phyloP scores from a whole-genome alignment of 2,113 vertebrate genomes.

The Marmota flaviventris region DNA sequence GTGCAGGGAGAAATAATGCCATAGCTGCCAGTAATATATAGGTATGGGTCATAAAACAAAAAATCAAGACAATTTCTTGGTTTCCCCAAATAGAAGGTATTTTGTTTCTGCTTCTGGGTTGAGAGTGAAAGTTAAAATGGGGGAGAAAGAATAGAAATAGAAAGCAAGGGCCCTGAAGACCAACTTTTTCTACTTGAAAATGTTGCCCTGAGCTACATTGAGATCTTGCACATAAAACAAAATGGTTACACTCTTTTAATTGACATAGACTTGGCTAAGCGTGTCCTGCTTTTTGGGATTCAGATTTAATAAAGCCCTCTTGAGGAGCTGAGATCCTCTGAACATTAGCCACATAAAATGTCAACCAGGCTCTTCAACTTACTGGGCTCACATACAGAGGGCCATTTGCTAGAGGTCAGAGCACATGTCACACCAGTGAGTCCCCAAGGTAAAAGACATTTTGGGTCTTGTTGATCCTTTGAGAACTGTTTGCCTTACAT shows the following conservation, averaged over 20 bases:
- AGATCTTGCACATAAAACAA: conserved; percentile 64
- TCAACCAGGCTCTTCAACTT: conserved; percentile 52
- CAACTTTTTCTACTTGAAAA: conserved; percentile 54
- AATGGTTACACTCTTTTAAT: conserved; percentile 75
- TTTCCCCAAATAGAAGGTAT: conserved; percentile 70
- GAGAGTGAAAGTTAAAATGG: conserved; percentile 62
- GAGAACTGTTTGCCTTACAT: conserved; percentile 73
- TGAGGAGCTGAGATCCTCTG: conserved; percentile 43
- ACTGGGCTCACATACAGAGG: not conserved
- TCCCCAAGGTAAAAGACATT: not conserved
- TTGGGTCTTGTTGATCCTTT: conserved; percentile 64
- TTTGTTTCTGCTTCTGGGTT: conserved; percentile 57
- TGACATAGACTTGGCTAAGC: conserved; percentile 61
- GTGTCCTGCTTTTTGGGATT: conserved; percentile 61
- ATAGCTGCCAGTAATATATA: conserved; percentile 61
- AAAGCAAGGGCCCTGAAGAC: conserved; percentile 36
- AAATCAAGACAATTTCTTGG: conserved; percentile 69
- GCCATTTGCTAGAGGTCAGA: conserved; percentile 70
- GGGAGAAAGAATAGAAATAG: conserved; percentile 32
- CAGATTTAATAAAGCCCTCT: conserved; percentile 66
- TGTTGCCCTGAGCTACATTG: conserved; percentile 30
- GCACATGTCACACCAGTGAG: conserved; percentile 38
- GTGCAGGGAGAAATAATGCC: conserved; percentile 63
- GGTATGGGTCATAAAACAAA: conserved; percentile 73
- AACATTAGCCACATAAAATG: conserved; percentile 57